Conservation (phyloP, 2,797 vertebrate species). For the Typhlichthys eigenmanni region DNA sequence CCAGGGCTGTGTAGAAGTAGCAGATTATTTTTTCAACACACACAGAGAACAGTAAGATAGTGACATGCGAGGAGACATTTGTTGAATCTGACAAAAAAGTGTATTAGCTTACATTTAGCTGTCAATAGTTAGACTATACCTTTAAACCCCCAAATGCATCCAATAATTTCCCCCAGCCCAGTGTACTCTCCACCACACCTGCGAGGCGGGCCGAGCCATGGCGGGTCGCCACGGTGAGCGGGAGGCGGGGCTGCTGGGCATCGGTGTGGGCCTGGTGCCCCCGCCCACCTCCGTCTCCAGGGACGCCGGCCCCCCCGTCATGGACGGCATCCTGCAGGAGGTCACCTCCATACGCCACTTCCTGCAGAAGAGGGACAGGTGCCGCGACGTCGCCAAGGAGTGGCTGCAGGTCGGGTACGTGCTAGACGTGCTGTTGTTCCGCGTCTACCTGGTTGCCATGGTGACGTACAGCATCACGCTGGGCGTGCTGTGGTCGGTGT, state of each 20-base stretch:
- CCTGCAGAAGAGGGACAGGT: constrained; percentile 87
- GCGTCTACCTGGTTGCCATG: constrained; percentile 85
- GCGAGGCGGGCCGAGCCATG: constrained; percentile 58
- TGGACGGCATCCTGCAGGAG: constrained; percentile 84
- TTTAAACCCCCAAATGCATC: too few relatives aligned
- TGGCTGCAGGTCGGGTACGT: constrained; percentile 95
- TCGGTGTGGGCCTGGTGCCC: constrained; percentile 51
- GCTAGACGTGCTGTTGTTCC: constrained; percentile 90
- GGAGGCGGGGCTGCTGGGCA: constrained; percentile 47
- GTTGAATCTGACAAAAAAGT: too few relatives aligned
- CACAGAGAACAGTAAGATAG: too few relatives aligned
- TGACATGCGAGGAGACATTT: too few relatives aligned
- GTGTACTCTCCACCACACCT: constrained; percentile 75
- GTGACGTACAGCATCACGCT: constrained; percentile 89
- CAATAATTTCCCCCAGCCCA: constrained; percentile 66
- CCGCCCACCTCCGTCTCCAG: not conserved
- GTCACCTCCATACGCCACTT: constrained; percentile 84
- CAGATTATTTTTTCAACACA: too few relatives aligned
- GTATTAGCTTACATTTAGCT: too few relatives aligned
- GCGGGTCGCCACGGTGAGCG: constrained; percentile 54
- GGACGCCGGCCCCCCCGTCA: constrained; percentile 67
- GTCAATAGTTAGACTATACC: too few relatives aligned
- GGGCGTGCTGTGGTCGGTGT: constrained; percentile 90
- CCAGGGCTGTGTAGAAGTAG: too few relatives aligned
- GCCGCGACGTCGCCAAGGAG: constrained; percentile 85